Conservation (phyloP, 2,113 vertebrate species). For the Fukomys damarensis region DNA sequence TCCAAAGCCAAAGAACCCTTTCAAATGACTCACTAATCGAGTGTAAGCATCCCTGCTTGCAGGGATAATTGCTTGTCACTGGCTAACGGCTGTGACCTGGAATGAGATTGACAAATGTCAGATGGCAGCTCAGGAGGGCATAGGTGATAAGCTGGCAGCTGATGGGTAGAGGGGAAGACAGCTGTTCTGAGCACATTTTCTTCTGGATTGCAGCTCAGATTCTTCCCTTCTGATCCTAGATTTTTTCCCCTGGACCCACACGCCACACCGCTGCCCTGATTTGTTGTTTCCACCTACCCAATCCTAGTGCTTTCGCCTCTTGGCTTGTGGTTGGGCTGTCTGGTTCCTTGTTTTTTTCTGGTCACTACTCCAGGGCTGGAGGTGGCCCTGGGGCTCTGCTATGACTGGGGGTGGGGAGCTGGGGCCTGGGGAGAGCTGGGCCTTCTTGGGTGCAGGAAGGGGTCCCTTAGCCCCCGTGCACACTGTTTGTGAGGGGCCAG, state of each 20-base stretch:
- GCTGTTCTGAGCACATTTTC: not conserved
- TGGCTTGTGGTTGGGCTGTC: not conserved
- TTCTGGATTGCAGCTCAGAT: not conserved
- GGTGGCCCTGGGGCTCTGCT: not conserved
- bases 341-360: not conserved
- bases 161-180: not conserved
- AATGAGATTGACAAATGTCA: not conserved
- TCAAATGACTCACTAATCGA: not conserved
- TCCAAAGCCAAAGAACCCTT: constrained; percentile 13
- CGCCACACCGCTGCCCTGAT: not conserved
- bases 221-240: not conserved
- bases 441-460: not conserved
- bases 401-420: not conserved
- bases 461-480: not conserved
- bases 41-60: not conserved
- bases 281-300: not conserved
- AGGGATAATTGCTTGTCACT: constrained; percentile 50
- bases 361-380: not conserved
- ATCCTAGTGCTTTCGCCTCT: not conserved
- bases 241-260: not conserved
- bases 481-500: not conserved
- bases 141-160: not conserved
- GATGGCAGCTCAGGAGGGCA: not conserved
- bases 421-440: not conserved
- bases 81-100: constrained; percentile 18